A percentile compares a stretch with the other conserved stretches of the same genome.
Evolutionary conservation across 2,113 vertebrate species (phyloP).

Genomic region (Chauna torquata): DNA sequence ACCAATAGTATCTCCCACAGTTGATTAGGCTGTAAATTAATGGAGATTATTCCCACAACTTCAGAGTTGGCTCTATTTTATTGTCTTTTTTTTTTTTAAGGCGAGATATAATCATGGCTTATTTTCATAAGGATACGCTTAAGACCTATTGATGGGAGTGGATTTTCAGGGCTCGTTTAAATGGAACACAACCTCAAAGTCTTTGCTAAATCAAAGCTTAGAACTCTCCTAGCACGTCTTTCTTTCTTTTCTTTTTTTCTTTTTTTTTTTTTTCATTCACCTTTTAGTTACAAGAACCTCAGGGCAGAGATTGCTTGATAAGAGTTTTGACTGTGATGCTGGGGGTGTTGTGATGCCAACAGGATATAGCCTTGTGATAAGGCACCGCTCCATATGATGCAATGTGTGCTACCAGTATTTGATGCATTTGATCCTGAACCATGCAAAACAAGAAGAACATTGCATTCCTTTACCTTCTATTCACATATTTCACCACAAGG

Average conservation of each 20-base stretch:
- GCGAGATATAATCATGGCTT: background rate
- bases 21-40: background rate
- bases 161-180: background rate
- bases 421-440: slow-evolving; percentile 22
- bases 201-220: background rate
- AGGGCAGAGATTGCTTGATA: slow-evolving; percentile 43
- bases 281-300: background rate
- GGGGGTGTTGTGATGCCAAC: background rate
- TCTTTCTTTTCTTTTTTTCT: fast-evolving
- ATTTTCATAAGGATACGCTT: background rate
- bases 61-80: background rate
- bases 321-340: background rate
- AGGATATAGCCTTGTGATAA: background rate
- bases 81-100: background rate
- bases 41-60: slow-evolving; percentile 11
- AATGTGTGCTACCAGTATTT: background rate
- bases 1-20: background rate
- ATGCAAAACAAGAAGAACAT: background rate
- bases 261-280: background rate
- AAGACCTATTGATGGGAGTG: background rate
- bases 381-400: background rate
- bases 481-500: background rate
- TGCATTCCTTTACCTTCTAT: slow-evolving; percentile 30
- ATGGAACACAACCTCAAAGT: background rate
- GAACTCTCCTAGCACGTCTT: background rate